Evolutionary conservation across 2,113 vertebrate genomes (phyloP).

Genomic region (Aix galericulata): DNA sequence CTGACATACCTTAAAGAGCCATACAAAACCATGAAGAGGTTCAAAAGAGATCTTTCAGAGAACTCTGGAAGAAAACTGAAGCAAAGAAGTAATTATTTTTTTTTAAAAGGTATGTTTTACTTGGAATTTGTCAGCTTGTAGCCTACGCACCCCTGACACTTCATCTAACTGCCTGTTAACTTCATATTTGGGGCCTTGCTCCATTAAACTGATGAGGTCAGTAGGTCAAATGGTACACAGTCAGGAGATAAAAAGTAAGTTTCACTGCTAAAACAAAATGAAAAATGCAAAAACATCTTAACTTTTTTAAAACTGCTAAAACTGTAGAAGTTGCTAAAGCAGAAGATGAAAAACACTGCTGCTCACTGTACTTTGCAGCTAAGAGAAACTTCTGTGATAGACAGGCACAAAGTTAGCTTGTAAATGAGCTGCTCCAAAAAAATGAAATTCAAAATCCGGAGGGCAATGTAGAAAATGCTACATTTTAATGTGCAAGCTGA

Average conservation of each 20-base stretch:
- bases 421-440: neutral
- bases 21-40: neutral
- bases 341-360: neutral
- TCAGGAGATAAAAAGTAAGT: neutral
- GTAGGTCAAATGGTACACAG: neutral
- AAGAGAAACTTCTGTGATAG: neutral
- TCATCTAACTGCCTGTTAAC: neutral
- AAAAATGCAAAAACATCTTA: neutral
- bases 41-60: neutral
- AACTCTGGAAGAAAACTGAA: neutral
- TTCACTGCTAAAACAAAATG: neutral
- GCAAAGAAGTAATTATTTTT: constrained; percentile 7
- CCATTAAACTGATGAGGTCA: neutral
- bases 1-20: neutral
- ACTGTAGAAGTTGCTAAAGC: neutral
- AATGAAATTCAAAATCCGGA: neutral
- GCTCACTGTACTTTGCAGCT: neutral
- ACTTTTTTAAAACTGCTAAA: neutral
- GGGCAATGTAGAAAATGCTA: neutral
- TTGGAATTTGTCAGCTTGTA: constrained; percentile 15
- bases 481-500: neutral
- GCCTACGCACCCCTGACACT: neutral
- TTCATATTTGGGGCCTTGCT: neutral
- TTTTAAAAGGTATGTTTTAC: neutral
- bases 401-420: neutral